Evolutionary conservation across 2,888 invertebrate species (phyloP), one percentile per base, ranked within the genome.

Genomic region (Cryptocheilus praepositus): DNA sequence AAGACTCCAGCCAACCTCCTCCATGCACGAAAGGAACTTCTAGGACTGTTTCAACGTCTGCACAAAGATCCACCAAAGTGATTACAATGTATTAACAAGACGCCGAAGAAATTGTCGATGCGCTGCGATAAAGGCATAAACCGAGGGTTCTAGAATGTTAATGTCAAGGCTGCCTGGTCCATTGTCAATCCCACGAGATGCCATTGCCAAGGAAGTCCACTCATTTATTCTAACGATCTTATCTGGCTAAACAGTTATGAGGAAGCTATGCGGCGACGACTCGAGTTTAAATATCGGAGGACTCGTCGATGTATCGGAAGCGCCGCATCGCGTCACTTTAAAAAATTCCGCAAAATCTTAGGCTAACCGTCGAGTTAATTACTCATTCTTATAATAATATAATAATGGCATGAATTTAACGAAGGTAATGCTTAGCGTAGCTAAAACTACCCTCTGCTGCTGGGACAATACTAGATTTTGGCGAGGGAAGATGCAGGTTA

Each of bases 91-190:
- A 36, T 36, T 36, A 36, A 36, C 36, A 36, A 7, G 7, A 11
- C 36, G 36, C 36, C 36, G 36, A 1, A 36, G 7, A 36, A 36
- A 36, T 36, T 36, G 36, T 36, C 36, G 36, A 36, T 36, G 11
- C 11, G 36, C 7, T 5, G 36, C 36, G 36, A 36, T 36, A 36
- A 36, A 7, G 36, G 8, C 36, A 56, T 21, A 64, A 70, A 65
- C 59, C 55, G 8, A 64, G 46, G 63, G 51, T 59, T 57, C 60
- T 67, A 51, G 21, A 71, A 71, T 73, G 71, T 74, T 73, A 74
- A 76, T 70, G 76, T 68, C 79, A 78, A 80, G 80, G 79, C 60
- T 72, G 56, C 22, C 64, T 61, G 66, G 65, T 71, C 65, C 73
- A 71, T 73, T 75, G 74, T 73, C 70, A 66, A 78, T 70, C 67